Evolutionary conservation across 1,140 invertebrate genomes (phyloP).

Genomic region (Monomorium pharaonis): DNA sequence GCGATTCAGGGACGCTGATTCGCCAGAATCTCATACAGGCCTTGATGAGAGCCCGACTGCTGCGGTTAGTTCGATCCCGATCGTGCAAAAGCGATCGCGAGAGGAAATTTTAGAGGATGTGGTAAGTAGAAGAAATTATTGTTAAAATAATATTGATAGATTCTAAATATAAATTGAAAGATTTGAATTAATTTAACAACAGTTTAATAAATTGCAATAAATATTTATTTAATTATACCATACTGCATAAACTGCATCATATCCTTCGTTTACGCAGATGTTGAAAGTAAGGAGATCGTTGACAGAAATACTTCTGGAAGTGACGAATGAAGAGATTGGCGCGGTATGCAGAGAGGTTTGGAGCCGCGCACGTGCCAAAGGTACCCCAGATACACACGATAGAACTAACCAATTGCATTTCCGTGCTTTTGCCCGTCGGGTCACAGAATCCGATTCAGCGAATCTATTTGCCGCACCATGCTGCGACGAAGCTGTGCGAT

Average conservation of each 20-base stretch:
- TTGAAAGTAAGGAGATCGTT: conserved; percentile 93
- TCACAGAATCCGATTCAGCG: conserved; percentile 69
- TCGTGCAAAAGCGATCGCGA: conserved; percentile 76
- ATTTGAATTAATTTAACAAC: background rate
- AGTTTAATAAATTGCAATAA: background rate
- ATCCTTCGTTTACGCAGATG: conserved; percentile 89
- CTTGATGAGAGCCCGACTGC: conserved; percentile 76
- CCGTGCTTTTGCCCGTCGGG: conserved; percentile 74
- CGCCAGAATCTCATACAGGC: conserved; percentile 72
- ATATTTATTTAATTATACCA: background rate
- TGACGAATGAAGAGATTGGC: conserved; percentile 95
- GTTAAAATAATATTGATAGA: too few relatives aligned
- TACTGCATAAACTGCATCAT: background rate
- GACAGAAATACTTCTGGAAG: conserved; percentile 96
- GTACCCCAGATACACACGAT: conserved; percentile 86
- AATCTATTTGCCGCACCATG: conserved; percentile 64
- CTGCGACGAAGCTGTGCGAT: conserved; percentile 72
- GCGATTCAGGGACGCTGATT: conserved; percentile 82
- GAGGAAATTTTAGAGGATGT: conserved; percentile 86
- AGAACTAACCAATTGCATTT: conserved; percentile 79
- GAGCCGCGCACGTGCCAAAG: conserved; percentile 88
- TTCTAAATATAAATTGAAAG: too few relatives aligned
- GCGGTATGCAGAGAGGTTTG: conserved; percentile 92
- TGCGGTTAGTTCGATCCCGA: conserved; percentile 48
- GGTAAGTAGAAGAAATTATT: conserved; percentile 72